A percentile compares a stretch with the other conserved stretches of the same genome.
phyloP scores from a whole-genome alignment of 2,797 vertebrate species.

The Ctenopoma multispine region DNA sequence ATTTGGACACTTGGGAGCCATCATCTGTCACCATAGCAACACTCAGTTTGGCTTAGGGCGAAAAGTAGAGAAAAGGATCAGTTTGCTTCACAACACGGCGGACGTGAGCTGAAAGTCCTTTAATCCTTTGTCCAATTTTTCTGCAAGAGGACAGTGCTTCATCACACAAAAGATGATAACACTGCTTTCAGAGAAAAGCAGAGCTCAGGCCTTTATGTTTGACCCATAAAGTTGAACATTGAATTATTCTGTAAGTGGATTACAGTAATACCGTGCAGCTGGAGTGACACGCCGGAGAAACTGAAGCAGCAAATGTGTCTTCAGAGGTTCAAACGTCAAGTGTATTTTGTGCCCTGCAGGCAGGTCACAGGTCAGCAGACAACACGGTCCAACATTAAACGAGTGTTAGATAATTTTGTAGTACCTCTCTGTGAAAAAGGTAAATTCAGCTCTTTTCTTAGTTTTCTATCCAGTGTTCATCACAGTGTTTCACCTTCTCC shows the following conservation, averaged over 20 bases:
- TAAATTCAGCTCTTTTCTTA: too few relatives aligned
- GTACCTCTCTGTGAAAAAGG: too few relatives aligned
- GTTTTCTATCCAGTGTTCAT: too few relatives aligned
- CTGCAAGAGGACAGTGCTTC: neutral
- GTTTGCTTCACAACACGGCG: constrained; percentile 6
- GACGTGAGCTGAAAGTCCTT: constrained; percentile 13
- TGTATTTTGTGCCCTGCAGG: neutral
- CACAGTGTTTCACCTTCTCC: too few relatives aligned
- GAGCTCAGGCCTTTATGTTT: neutral
- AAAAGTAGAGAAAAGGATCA: constrained; percentile 34
- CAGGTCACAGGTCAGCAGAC: constrained; percentile 11
- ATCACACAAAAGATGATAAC: neutral
- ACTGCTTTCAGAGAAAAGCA: neutral
- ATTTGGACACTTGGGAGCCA: constrained; percentile 49
- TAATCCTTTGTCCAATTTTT: constrained; percentile 6
- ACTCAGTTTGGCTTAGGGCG: constrained; percentile 50
- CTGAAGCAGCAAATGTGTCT: neutral
- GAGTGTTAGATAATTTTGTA: too few relatives aligned
- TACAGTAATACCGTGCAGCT: neutral
- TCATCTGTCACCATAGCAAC: constrained; percentile 71
- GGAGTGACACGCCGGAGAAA: neutral
- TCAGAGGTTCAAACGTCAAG: neutral
- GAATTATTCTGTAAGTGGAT: constrained; percentile 2
- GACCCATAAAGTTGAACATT: neutral
- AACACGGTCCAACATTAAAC: neutral